These are phyloP conservation scores for Galaxea fascicularis DNA, from an alignment of 92 coral and sea anemone species.

Conservation along the genomic window DNA sequence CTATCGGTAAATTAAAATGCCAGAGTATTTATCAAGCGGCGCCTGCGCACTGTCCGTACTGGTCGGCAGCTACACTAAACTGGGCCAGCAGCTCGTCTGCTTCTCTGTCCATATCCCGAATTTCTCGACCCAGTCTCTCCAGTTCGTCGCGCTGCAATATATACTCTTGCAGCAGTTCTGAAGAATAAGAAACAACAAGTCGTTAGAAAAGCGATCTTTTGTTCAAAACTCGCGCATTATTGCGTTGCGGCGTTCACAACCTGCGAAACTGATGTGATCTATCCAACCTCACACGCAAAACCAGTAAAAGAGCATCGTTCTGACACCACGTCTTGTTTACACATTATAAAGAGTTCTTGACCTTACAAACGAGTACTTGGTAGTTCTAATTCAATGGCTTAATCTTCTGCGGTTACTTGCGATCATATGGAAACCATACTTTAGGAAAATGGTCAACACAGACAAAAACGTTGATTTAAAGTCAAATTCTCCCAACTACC, in stretches of 20 bases:
- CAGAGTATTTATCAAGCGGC: conserved; percentile 29
- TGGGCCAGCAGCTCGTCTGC: conserved; percentile 69
- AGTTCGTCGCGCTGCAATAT: conserved; percentile 80
- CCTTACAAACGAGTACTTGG: too few species aligned
- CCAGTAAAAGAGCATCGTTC: too few species aligned
- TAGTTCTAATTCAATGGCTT: too few species aligned
- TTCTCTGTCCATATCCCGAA: conserved; percentile 67
- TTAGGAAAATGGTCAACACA: too few species aligned
- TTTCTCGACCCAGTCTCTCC: conserved; percentile 71
- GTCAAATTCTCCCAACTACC: too few species aligned
- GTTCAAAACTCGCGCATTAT: not conserved
- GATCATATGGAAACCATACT: too few species aligned
- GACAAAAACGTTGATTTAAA: too few species aligned
- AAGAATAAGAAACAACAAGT: not conserved
- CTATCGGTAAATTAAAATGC: not conserved
- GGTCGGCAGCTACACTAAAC: conserved; percentile 71
- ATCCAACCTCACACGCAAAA: too few species aligned
- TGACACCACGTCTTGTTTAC: too few species aligned
- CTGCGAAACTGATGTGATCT: not conserved
- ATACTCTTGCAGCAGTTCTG: conserved; percentile 83
- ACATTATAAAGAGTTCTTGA: too few species aligned
- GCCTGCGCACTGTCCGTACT: conserved; percentile 79
- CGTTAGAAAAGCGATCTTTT: not conserved
- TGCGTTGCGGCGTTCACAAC: not conserved
- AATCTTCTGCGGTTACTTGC: too few species aligned